These are phyloP conservation scores for Acestrorhynchus altus DNA, from an alignment of 2,797 vertebrate species.

Conservation along the genomic window DNA sequence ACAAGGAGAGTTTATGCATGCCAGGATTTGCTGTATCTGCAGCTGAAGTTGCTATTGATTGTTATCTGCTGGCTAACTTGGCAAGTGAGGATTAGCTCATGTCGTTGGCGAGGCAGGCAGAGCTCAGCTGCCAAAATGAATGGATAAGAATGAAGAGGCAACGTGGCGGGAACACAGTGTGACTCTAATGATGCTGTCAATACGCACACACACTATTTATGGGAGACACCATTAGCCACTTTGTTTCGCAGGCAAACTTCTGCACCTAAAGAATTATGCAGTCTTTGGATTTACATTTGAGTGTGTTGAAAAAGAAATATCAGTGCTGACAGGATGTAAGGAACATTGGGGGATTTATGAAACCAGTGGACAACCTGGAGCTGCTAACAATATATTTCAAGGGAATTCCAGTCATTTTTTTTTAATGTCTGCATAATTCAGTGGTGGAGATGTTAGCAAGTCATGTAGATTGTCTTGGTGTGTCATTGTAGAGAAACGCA, in stretches of 20 bases:
- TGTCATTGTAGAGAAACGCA: too few species aligned
- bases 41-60: conserved; percentile 38
- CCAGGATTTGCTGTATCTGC: background rate
- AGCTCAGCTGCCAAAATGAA: conserved; percentile 16
- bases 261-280: background rate
- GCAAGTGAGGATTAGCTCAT: conserved; percentile 41
- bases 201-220: background rate
- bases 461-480: too few species aligned
- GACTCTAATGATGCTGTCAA: conserved; percentile 38
- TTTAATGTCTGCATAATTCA: too few species aligned
- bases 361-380: background rate
- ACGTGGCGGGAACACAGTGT: conserved; percentile 2
- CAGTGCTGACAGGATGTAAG: too few species aligned
- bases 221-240: conserved; percentile 15
- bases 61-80: conserved; percentile 44
- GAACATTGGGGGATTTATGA: background rate
- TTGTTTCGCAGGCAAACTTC: background rate
- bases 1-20: conserved; percentile 18
- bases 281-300: background rate
- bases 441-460: too few species aligned
- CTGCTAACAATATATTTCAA: background rate
- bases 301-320: background rate
- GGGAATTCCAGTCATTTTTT: too few species aligned
- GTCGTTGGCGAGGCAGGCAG: conserved; percentile 13
- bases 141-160: conserved; percentile 29